Evolutionary conservation across 2,797 vertebrate genomes (phyloP).

Genomic region (Nothura maculosa): DNA sequence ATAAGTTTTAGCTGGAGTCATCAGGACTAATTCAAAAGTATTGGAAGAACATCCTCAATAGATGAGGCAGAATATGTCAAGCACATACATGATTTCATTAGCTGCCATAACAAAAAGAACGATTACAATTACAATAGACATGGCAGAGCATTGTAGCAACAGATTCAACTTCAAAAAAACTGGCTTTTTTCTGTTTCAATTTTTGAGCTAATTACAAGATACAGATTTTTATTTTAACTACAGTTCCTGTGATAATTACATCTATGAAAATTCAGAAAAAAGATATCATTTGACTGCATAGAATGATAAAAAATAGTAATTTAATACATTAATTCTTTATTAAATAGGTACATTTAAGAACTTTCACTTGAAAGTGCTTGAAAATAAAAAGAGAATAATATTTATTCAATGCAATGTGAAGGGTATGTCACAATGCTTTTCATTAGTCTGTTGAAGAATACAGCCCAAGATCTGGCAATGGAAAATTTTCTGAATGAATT

Average conservation of each 20-base stretch:
- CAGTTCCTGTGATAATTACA: not conserved
- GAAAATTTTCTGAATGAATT: not conserved
- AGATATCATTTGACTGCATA: not conserved
- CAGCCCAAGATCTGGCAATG: not conserved
- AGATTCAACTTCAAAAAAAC: not conserved
- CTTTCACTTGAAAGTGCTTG: not conserved
- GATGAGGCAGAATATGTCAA: not conserved
- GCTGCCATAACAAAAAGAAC: not conserved
- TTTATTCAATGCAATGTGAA: not conserved
- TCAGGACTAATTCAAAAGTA: not conserved
- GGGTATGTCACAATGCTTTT: constrained; percentile 3
- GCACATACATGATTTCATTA: not conserved
- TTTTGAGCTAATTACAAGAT: not conserved
- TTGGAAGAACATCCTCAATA: rapidly evolving
- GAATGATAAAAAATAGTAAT: not conserved
- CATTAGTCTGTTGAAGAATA: not conserved
- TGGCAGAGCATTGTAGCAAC: not conserved
- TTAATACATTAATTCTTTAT: not conserved
- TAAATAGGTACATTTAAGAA: not conserved
- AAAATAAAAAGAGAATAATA: not conserved
- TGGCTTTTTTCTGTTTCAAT: not conserved
- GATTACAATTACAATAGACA: not conserved
- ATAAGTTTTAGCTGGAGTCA: not conserved
- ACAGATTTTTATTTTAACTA: constrained; percentile 8
- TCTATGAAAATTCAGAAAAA: not conserved